phyloP scores from a whole-genome alignment of 1,140 invertebrate species.

The Ceratina japonica region DNA sequence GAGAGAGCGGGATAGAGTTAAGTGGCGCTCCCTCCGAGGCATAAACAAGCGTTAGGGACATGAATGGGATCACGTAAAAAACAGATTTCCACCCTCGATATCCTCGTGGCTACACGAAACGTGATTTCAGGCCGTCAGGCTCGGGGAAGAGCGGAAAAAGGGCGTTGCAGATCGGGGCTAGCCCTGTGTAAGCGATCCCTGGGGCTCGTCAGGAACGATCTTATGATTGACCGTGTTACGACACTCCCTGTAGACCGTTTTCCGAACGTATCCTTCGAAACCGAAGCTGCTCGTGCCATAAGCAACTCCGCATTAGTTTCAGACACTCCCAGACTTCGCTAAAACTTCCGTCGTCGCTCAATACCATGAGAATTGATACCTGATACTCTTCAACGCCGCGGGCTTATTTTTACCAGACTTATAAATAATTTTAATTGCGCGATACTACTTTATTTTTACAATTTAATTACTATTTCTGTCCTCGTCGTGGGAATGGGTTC shows the following conservation, averaged over 20 bases:
- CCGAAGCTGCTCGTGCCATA: not conserved
- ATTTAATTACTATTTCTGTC: too few species aligned
- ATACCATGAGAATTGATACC: too few species aligned
- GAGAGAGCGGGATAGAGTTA: constrained; percentile 33
- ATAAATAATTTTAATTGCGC: too few species aligned
- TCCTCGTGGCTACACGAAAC: constrained; percentile 57
- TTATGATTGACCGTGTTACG: constrained; percentile 79
- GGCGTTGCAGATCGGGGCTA: constrained; percentile 57
- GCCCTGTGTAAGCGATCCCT: constrained; percentile 74
- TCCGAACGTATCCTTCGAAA: constrained; percentile 45
- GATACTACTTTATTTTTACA: too few species aligned
- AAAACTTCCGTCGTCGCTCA: too few species aligned
- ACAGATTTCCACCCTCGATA: constrained; percentile 74
- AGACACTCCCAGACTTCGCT: too few species aligned
- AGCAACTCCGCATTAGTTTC: not conserved
- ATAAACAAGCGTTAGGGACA: constrained; percentile 68
- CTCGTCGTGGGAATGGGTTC: not conserved
- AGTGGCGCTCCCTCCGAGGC: constrained; percentile 60
- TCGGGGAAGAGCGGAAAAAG: constrained; percentile 60
- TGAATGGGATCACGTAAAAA: constrained; percentile 76
- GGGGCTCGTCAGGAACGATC: constrained; percentile 74
- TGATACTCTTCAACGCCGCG: too few species aligned
- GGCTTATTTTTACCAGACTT: too few species aligned
- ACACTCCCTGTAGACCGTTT: constrained; percentile 75
- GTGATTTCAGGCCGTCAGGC: constrained; percentile 67